These are phyloP conservation scores for Spatula versicolor DNA, from an alignment of 2,797 vertebrate genomes.

Conservation along the genomic window DNA sequence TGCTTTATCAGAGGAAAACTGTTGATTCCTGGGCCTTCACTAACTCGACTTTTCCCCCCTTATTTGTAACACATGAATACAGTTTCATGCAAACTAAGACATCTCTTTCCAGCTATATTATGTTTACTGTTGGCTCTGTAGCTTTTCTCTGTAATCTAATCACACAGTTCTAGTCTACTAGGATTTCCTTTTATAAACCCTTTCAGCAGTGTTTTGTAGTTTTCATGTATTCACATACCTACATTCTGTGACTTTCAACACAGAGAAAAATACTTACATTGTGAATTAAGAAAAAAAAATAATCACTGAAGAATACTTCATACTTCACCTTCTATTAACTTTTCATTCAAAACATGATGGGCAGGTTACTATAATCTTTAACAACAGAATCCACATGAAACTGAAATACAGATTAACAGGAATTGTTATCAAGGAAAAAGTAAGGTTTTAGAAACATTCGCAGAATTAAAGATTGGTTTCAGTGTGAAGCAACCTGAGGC, in stretches of 20 bases:
- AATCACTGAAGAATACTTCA: neutral
- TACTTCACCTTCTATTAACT: neutral
- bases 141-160: neutral
- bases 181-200: neutral
- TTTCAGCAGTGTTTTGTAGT: neutral
- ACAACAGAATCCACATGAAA: neutral
- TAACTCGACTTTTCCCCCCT: neutral
- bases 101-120: neutral
- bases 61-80: neutral
- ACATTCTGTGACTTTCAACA: neutral
- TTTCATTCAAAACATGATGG: neutral
- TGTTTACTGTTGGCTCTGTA: neutral
- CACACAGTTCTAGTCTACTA: neutral
- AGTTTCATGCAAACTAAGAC: neutral
- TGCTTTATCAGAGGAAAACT: neutral
- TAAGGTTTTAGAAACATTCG: neutral
- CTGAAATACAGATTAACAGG: neutral
- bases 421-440: neutral
- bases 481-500: neutral
- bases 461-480: neutral
- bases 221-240: neutral
- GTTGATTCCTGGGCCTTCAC: neutral
- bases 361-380: neutral
- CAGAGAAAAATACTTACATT: neutral
- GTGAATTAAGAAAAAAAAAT: neutral